Conservation (phyloP, 2,888 invertebrate species). For the Chirona hameri region DNA sequence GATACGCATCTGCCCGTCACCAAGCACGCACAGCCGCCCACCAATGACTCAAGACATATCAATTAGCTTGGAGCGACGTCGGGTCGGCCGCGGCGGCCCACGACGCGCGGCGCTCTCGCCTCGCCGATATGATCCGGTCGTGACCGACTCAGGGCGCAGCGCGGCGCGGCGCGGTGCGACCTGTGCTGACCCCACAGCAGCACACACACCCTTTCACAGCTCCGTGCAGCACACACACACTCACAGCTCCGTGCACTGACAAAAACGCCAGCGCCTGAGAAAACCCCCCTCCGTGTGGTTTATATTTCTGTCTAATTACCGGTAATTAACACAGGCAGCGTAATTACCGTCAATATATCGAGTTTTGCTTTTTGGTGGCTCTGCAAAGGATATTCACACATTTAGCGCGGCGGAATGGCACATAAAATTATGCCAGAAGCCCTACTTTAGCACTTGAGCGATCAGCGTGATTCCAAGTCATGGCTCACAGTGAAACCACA, state of each 20-base stretch:
- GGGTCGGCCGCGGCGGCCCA: not conserved
- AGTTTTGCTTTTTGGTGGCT: not conserved
- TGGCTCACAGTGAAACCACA: not conserved
- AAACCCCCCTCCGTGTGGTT: not conserved
- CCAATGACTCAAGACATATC: not conserved
- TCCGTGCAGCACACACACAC: not conserved
- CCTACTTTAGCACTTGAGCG: conserved; percentile 7
- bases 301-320: not conserved
- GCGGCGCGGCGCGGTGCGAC: not conserved
- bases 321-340: not conserved
- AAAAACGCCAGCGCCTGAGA: not conserved
- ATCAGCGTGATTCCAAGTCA: not conserved
- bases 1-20: not conserved
- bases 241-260: not conserved
- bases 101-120: not conserved
- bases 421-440: not conserved
- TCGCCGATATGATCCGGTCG: not conserved
- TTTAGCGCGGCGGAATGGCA: not conserved
- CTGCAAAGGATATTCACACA: conserved; percentile 24
- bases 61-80: not conserved
- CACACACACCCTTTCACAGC: not conserved
- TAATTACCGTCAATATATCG: conserved; percentile 1
- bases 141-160: not conserved
- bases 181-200: not conserved
- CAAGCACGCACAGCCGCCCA: not conserved